Evolutionary conservation across 2,113 vertebrate species (phyloP), one percentile per base, ranked within the genome.

Genomic region (Centropus unirufus): DNA sequence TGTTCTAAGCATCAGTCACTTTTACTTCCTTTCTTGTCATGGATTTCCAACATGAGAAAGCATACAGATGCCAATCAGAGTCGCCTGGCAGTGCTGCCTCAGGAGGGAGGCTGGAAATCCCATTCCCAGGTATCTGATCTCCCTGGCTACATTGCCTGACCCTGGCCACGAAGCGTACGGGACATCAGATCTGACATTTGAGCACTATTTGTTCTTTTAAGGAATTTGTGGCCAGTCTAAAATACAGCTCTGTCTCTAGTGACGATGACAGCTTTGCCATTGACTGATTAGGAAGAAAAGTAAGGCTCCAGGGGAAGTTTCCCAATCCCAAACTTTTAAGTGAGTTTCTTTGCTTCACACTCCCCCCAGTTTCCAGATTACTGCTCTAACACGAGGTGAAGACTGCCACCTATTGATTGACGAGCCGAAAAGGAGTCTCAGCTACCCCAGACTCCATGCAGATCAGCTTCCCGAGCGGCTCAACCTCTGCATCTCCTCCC

Each of bases 321-420:
- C 59, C 36, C 40, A 39, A 44, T 51, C 34, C 46, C 11, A 27
- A 27, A 32, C 6, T 14, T 58, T n/a, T 13, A 52, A 40, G 21
- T 12, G 47, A 39, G 2, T 32, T 68, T 55, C 47, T 72, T 34
- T 34, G 26, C 67, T 61, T n/a, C 46, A 51, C 42, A 29, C 32
- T 63, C 59, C 72, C 24, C 47, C 23, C 20, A 1, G 23, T 24
- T 84, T 61, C 52, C 11, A 62, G 42, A 14, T 21, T 30, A 6
- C 10, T 16, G 29, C 4, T 14, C 55, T 40, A 4, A 46, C 29
- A 9, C 29, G 11, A n/a, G 30, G 66, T 1, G 2, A 86, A 96
- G 84, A 94, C 93, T 98, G 97, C 97, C 97, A 97, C 81, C 98
- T 98, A 98, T 97, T 95, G 98, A 97, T 97, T 96, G 83, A 87